Conservation (phyloP, 2,888 invertebrate species). For the Scaeva pyrastri region DNA sequence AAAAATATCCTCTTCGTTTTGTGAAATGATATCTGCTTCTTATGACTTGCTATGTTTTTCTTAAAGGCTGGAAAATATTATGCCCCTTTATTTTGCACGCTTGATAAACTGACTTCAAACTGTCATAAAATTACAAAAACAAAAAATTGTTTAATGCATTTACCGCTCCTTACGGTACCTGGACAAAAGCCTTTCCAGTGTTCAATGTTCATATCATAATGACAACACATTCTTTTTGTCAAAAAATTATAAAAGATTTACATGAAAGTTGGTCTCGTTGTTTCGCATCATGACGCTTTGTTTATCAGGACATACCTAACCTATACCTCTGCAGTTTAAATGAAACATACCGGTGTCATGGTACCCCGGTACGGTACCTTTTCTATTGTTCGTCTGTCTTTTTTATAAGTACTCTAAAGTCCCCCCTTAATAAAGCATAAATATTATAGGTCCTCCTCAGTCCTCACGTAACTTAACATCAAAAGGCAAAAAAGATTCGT, state of each 20-base stretch:
- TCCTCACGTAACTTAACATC: background rate
- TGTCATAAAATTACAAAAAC: too few species aligned
- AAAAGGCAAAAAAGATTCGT: constrained; percentile 27
- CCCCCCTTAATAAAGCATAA: constrained; percentile 3
- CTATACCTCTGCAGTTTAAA: constrained; percentile 1
- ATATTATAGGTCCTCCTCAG: background rate
- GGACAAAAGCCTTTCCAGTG: background rate
- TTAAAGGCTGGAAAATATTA: too few species aligned
- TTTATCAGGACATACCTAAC: background rate
- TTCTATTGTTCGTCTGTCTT: background rate
- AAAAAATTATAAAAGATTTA: background rate
- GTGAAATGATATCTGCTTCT: too few species aligned
- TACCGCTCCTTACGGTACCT: too few species aligned
- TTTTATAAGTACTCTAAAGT: background rate
- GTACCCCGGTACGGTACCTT: background rate
- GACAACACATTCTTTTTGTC: background rate
- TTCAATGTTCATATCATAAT: background rate
- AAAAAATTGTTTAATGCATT: too few species aligned
- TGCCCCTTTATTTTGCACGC: too few species aligned
- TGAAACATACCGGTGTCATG: background rate
- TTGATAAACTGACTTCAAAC: too few species aligned
- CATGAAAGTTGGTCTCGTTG: background rate
- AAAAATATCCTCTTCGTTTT: too few species aligned
- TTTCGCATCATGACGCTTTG: background rate
- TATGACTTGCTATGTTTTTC: too few species aligned